Base-by-base conservation (phyloP, 2,113 vertebrate species). In the Malurus elegans region DNA sequence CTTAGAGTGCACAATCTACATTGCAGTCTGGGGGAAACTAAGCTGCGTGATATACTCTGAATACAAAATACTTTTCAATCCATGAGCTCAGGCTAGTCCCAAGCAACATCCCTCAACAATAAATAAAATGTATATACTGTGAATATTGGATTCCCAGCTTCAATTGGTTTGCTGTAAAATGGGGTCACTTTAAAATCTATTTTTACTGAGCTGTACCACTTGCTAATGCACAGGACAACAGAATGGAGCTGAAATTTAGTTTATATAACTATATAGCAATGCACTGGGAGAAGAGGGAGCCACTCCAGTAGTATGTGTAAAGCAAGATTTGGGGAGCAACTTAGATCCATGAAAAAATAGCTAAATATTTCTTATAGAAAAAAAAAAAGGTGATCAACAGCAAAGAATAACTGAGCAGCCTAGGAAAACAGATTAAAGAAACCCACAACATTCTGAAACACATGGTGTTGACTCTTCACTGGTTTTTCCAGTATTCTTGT, bases 161-260 rank as follows among this genome's bases (percentile, higher is more conserved):
- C 47, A 47, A 18, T 5, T 50, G 6, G 5, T 60, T 79, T 5
- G 2, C 12, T 67, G 11, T 57, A 69, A 90, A 83, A 53, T 5
- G 69, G 3, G 6, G 34, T 79, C 36, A 57, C 17, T 86, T 83
- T 54, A 48, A 91, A 81, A 74, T 53, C 26, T 58, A 25, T 3
- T 74, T 86, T 73, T 62, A 78, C 38, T 62, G 47, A 40, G 18
- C 42, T 86, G 17, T 42, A 32, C 6, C 28, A 64, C 42, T 78
- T 40, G 5, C 10, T 75, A n/a, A 60, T 24, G 31, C 18, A 76
- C 5, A 61, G 0, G 0, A 48, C 44, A 83, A 61, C 8, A 66
- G 91, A 88, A 93, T 9, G 14, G 51, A 80, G 8, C 25, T 57
- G n/a, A 80, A 88, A 72, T 79, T 79, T 29, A 45, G 4, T 50